Conservation (phyloP, 2,888 invertebrate species). For the Plebejus argus region DNA sequence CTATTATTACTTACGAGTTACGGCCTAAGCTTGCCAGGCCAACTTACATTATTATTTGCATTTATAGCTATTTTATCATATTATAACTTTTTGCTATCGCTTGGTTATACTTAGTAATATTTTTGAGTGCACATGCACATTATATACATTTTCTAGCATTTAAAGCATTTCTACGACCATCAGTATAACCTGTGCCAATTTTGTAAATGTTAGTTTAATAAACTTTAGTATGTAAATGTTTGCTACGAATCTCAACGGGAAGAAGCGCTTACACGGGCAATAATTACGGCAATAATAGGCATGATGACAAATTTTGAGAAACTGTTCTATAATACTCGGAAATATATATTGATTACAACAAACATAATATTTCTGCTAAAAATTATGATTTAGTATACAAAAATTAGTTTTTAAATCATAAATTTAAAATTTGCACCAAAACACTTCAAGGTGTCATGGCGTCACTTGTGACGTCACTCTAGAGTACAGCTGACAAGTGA, state of each 20-base stretch:
- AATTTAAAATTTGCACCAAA: too few relatives aligned
- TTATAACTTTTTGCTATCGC: neutral
- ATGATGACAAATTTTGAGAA: too few relatives aligned
- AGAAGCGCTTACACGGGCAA: too few relatives aligned
- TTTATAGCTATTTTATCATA: neutral
- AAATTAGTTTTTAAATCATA: too few relatives aligned
- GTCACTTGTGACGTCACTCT: too few relatives aligned
- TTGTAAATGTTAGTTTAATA: conserved; percentile 17
- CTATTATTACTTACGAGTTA: neutral
- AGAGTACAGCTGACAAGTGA: too few relatives aligned
- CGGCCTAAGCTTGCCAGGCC: neutral
- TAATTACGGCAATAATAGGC: too few relatives aligned
- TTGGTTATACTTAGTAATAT: neutral
- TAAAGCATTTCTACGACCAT: neutral
- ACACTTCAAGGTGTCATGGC: too few relatives aligned
- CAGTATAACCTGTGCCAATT: conserved; percentile 8
- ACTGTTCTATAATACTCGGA: too few relatives aligned
- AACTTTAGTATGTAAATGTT: neutral
- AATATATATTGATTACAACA: too few relatives aligned
- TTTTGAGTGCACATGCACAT: neutral
- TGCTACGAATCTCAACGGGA: neutral
- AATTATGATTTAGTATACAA: too few relatives aligned
- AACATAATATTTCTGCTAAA: too few relatives aligned
- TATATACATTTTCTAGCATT: neutral
- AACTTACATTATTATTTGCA: neutral